phyloP scores from a whole-genome alignment of 2,888 invertebrate genomes.

The Andrena bicolor region DNA sequence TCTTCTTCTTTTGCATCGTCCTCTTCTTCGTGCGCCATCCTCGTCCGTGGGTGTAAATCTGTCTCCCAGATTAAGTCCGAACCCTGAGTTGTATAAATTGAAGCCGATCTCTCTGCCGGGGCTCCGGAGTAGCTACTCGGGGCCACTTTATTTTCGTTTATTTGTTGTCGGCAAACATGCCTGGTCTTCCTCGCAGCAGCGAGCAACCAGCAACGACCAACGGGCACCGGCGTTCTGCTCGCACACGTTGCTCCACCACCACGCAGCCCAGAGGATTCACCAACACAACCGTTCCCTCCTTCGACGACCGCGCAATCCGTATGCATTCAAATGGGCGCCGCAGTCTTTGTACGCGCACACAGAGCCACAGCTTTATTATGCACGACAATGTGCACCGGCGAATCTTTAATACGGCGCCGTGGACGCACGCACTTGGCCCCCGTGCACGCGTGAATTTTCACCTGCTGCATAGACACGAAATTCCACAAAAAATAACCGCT shows the following conservation, averaged over 20 bases:
- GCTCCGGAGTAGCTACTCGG: conserved; percentile 72
- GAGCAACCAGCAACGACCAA: conserved; percentile 50
- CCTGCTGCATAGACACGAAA: not conserved
- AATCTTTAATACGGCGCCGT: conserved; percentile 48
- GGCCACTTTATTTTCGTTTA: conserved; percentile 81
- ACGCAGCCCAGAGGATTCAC: conserved; percentile 26
- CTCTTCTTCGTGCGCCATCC: conserved; percentile 49
- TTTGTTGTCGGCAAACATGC: conserved; percentile 80
- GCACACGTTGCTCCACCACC: conserved; percentile 67
- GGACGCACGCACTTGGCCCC: conserved; percentile 29
- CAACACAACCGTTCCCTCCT: not conserved
- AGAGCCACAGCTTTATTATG: conserved; percentile 43
- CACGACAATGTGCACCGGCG: conserved; percentile 37
- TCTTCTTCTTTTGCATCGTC: conserved; percentile 52
- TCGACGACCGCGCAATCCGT: not conserved
- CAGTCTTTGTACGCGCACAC: conserved; percentile 2
- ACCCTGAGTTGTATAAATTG: conserved; percentile 81
- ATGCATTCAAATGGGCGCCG: conserved; percentile 5
- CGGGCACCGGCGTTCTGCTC: conserved; percentile 61
- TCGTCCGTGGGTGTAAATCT: conserved; percentile 80
- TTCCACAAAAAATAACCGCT: not conserved
- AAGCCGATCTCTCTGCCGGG: conserved; percentile 76
- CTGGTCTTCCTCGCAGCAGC: conserved; percentile 71
- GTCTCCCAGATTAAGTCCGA: conserved; percentile 81
- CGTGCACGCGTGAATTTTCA: conserved; percentile 35